These are phyloP conservation scores for Elaphurus davidianus DNA, from an alignment of 2,113 vertebrate species.

Conservation along the genomic window DNA sequence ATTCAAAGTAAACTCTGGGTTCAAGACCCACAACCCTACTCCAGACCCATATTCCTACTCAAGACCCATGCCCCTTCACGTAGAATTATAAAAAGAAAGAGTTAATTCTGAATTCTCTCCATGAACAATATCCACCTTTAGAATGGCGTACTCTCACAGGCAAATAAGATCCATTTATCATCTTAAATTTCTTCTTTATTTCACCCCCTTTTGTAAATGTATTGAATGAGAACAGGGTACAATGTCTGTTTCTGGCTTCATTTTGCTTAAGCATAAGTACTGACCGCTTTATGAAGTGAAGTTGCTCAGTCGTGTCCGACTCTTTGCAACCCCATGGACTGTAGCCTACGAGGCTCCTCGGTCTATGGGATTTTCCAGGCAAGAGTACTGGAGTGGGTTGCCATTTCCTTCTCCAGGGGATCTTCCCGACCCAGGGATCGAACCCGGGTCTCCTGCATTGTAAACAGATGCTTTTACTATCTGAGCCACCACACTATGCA, in stretches of 20 bases:
- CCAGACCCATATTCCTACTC: not conserved
- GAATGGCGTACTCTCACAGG: not conserved
- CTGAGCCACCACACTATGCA: not conserved
- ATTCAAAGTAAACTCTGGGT: not conserved
- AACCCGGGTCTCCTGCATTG: no score
- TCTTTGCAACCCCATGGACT: no score
- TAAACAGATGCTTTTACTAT: no score
- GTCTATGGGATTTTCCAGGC: no score
- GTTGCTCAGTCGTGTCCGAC: no score
- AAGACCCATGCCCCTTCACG: not conserved
- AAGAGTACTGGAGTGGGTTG: no score
- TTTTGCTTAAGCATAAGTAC: not conserved
- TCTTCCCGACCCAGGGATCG: no score
- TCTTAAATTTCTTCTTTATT: not conserved
- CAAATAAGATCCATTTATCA: not conserved
- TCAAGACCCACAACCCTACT: not conserved
- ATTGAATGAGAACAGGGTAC: not conserved
- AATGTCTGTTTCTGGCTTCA: not conserved
- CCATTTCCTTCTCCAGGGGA: no score
- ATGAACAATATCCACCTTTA: not conserved
- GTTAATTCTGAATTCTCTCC: not conserved
- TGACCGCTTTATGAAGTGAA: not conserved
- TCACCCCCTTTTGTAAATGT: not conserved
- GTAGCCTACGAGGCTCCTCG: no score
- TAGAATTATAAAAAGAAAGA: not conserved